A percentile compares a stretch with the other conserved stretches of the same genome.
Conservation (phyloP, 2,888 invertebrate genomes). For the Chaetogeoica ovagalla region DNA sequence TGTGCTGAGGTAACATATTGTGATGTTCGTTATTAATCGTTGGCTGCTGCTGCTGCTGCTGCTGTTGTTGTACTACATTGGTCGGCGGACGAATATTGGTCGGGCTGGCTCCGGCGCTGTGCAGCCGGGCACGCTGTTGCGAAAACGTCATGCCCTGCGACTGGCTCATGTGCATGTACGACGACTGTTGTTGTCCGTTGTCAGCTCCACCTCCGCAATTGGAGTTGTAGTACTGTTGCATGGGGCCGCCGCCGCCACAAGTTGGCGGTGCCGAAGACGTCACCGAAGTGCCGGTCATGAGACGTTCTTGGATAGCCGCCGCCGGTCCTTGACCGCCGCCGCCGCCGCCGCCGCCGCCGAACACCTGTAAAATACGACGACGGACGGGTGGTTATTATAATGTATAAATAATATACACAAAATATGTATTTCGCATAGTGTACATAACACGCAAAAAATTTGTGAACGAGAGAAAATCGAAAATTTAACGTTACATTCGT, state of each 20-base stretch:
- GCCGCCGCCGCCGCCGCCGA: slow-evolving; percentile 12
- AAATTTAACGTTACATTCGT: no score
- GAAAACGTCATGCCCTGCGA: slow-evolving; percentile 48
- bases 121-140: slow-evolving; percentile 36
- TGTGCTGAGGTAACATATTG: slow-evolving; percentile 44
- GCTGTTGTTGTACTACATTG: slow-evolving; percentile 13
- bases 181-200: slow-evolving; percentile 27
- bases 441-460: no score
- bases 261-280: slow-evolving; percentile 22
- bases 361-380: slow-evolving; percentile 2
- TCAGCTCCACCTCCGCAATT: slow-evolving; percentile 21
- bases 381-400: no score
- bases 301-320: slow-evolving; percentile 26
- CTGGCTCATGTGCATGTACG: slow-evolving; percentile 46
- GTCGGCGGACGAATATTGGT: slow-evolving; percentile 29
- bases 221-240: slow-evolving; percentile 47
- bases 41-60: slow-evolving; percentile 29
- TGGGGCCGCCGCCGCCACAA: slow-evolving; percentile 24
- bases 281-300: slow-evolving; percentile 26
- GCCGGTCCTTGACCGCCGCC: background rate
- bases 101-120: slow-evolving; percentile 42
- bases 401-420: no score
- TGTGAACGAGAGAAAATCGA: no score
- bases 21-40: slow-evolving; percentile 41
- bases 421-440: no score